These are phyloP conservation scores for Ceratoteleas bidentatus DNA, from an alignment of 1,140 invertebrate species.

Conservation along the genomic window DNA sequence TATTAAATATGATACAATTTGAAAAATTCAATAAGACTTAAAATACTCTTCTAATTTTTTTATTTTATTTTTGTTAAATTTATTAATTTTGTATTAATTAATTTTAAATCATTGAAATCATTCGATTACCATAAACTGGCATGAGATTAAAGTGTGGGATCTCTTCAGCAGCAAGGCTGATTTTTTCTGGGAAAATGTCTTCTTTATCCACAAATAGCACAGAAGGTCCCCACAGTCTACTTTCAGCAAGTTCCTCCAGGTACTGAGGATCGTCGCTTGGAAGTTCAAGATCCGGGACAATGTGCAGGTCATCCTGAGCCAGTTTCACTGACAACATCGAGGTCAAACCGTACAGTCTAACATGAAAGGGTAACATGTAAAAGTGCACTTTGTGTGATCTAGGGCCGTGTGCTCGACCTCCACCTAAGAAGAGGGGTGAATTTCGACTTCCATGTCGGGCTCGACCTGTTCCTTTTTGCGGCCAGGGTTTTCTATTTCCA, in stretches of 20 bases:
- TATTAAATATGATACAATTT: too few relatives aligned
- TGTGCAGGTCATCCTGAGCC: slow-evolving; percentile 96
- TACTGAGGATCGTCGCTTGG: slow-evolving; percentile 91
- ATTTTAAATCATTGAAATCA: neutral
- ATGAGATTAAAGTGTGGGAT: slow-evolving; percentile 95
- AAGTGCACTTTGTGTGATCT: slow-evolving; percentile 93
- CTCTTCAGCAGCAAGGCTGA: slow-evolving; percentile 87
- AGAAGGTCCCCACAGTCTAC: slow-evolving; percentile 95
- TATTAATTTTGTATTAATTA: too few relatives aligned
- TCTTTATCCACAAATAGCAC: slow-evolving; percentile 94
- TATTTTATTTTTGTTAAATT: slow-evolving; percentile 20
- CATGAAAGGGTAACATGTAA: slow-evolving; percentile 93
- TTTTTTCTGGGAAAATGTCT: slow-evolving; percentile 93
- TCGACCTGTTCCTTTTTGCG: slow-evolving; percentile 94
- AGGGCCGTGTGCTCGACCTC: slow-evolving; percentile 92
- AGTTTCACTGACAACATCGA: slow-evolving; percentile 93
- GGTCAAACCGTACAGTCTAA: slow-evolving; percentile 89
- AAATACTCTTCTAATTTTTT: too few relatives aligned
- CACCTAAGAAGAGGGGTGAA: slow-evolving; percentile 91
- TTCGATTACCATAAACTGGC: slow-evolving; percentile 91
- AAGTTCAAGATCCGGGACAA: slow-evolving; percentile 93
- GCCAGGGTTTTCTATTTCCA: slow-evolving; percentile 95
- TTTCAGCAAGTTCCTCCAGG: slow-evolving; percentile 90
- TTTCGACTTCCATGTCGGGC: slow-evolving; percentile 95
- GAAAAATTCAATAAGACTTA: too few relatives aligned